These are phyloP conservation scores for Laterallus jamaicensis DNA, from an alignment of 2,113 vertebrate genomes.

Conservation along the genomic window DNA sequence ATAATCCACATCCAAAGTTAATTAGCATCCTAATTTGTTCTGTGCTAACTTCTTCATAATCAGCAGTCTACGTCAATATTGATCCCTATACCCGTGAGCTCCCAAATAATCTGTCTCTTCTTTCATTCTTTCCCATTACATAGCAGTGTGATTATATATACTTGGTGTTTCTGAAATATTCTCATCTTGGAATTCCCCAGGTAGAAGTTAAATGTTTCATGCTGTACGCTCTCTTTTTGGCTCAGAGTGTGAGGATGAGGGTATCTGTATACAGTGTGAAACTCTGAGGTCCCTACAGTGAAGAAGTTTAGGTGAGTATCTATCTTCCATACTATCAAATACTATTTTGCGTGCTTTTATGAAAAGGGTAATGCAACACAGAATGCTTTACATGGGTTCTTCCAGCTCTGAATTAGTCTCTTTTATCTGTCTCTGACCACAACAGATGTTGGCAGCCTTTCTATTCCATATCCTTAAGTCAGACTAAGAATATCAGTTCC, in stretches of 20 bases:
- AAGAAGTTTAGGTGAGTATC: slow-evolving; percentile 13
- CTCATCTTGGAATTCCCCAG: neutral
- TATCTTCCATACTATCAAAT: slow-evolving; percentile 28
- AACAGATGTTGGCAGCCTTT: slow-evolving; percentile 83
- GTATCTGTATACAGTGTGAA: neutral
- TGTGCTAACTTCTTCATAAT: neutral
- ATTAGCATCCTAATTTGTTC: neutral
- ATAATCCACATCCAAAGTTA: neutral
- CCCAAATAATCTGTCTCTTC: neutral
- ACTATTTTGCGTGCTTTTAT: slow-evolving; percentile 2
- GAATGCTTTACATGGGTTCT: slow-evolving; percentile 71
- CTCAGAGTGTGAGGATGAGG: neutral
- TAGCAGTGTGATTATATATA: neutral
- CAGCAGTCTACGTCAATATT: neutral
- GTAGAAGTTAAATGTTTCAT: neutral
- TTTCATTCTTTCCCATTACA: neutral
- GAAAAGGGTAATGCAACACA: slow-evolving; percentile 71
- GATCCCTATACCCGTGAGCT: neutral
- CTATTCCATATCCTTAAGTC: slow-evolving; percentile 76
- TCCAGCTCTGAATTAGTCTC: slow-evolving; percentile 77
- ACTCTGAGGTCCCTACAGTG: neutral
- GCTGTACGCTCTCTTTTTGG: neutral
- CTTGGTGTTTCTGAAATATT: neutral
- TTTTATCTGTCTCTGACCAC: slow-evolving; percentile 83
- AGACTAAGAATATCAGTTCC: slow-evolving; percentile 80